phyloP scores from a whole-genome alignment of 1,140 invertebrate genomes.

The Polypedilum pembai region DNA sequence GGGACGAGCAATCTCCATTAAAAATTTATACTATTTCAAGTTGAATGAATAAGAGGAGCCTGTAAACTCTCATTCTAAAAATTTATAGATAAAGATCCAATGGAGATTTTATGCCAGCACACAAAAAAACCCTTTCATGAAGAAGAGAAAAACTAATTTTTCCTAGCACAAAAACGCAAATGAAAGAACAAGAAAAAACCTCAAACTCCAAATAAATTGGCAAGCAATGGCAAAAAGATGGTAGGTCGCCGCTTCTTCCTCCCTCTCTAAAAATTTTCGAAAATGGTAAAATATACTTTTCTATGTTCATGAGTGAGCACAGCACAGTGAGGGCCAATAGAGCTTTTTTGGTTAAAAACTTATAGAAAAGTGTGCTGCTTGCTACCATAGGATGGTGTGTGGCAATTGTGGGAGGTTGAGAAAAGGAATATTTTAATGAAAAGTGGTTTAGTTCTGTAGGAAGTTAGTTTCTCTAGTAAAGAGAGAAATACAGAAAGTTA shows the following conservation, averaged over 20 bases:
- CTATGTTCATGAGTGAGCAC: not conserved
- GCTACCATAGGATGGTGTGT: not conserved
- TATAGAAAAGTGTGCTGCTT: not conserved
- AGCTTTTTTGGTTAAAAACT: slow-evolving; percentile 19
- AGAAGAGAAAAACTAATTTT: slow-evolving; percentile 14
- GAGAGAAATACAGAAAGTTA: not conserved
- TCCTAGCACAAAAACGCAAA: not conserved
- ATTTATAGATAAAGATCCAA: not conserved
- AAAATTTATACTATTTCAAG: not conserved
- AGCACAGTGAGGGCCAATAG: not conserved
- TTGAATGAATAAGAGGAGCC: not conserved
- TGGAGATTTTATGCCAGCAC: too few species aligned
- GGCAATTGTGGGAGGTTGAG: not conserved
- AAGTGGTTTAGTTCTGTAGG: slow-evolving; percentile 26
- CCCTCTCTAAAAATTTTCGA: too few species aligned
- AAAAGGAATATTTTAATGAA: slow-evolving; percentile 21
- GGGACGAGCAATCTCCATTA: too few species aligned
- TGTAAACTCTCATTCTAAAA: not conserved
- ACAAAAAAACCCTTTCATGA: too few species aligned
- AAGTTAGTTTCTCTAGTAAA: slow-evolving; percentile 2
- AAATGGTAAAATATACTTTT: too few species aligned
- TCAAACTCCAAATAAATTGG: slow-evolving; percentile 24
- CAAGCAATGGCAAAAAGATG: slow-evolving; percentile 9
- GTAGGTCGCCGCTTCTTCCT: not conserved
- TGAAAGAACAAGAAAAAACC: slow-evolving; percentile 6